phyloP scores from a whole-genome alignment of 2,797 vertebrate species.

The Chromobotia macracanthus region DNA sequence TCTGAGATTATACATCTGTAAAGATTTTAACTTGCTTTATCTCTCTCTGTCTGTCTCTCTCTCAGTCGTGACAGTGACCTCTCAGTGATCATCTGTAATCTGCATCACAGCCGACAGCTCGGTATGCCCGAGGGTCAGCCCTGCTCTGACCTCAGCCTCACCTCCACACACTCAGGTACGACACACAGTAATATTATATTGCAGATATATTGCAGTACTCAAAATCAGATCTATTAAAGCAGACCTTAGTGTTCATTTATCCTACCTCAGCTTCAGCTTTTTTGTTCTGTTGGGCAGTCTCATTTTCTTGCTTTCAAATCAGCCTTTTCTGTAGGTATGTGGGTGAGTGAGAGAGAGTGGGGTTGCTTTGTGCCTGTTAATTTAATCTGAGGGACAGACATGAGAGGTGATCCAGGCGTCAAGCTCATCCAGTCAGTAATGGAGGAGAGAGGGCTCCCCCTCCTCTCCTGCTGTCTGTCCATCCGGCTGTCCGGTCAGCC shows the following conservation, averaged over 20 bases:
- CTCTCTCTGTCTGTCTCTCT: constrained; percentile 36
- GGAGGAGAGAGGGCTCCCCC: constrained; percentile 34
- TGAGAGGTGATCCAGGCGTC: constrained; percentile 76
- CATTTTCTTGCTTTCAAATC: constrained; percentile 60
- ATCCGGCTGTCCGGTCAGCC: constrained; percentile 53
- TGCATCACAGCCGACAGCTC: constrained; percentile 92
- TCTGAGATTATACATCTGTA: constrained; percentile 36
- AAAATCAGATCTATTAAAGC: constrained; percentile 17
- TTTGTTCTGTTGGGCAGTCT: constrained; percentile 54
- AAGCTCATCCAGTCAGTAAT: constrained; percentile 55
- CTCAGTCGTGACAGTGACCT: constrained; percentile 92
- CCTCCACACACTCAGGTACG: constrained; percentile 90
- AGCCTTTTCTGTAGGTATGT: constrained; percentile 56
- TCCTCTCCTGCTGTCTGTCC: constrained; percentile 65
- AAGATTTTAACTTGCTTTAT: constrained; percentile 40
- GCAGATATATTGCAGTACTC: not conserved
- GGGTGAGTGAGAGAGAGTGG: constrained; percentile 52
- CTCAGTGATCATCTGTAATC: constrained; percentile 92
- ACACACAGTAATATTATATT: constrained; percentile 24
- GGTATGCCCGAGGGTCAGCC: constrained; percentile 93
- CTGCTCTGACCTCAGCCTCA: constrained; percentile 86
- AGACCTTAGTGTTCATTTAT: constrained; percentile 35
- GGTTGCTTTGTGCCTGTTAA: constrained; percentile 72
- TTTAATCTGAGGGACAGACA: constrained; percentile 84
- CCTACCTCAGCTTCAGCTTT: constrained; percentile 47